Percentiles rank a stretch among this genome's conserved stretches.
phyloP scores from a whole-genome alignment of 2,113 vertebrate species.

The Zootoca vivipara region DNA sequence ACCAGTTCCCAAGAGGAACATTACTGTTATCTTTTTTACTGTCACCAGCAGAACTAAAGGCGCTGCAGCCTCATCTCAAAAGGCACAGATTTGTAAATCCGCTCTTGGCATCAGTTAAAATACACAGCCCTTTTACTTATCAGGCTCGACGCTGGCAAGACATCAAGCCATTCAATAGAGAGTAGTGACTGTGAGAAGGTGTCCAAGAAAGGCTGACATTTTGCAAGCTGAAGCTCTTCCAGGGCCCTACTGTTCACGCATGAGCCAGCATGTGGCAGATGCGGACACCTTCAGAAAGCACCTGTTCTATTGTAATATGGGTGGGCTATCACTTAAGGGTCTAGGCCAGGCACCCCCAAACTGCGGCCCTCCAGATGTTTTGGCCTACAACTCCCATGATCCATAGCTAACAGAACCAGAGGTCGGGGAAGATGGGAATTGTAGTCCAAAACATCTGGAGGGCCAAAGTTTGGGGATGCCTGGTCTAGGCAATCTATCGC shows the following conservation, averaged over 20 bases:
- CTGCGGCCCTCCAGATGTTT: too few species aligned
- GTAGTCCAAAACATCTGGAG: too few species aligned
- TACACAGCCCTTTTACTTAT: conserved; percentile 14
- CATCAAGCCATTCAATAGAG: neutral
- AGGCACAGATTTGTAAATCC: neutral
- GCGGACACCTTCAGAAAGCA: neutral
- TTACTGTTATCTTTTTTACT: neutral
- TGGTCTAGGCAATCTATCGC: neutral
- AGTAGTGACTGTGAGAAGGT: neutral
- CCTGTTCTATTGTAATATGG: neutral
- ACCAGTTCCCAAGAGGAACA: neutral
- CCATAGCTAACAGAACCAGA: too few species aligned
- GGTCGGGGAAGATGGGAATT: too few species aligned
- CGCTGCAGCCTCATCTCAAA: neutral
- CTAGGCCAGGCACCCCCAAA: too few species aligned
- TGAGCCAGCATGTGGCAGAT: neutral
- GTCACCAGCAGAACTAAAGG: neutral
- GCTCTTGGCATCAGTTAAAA: neutral
- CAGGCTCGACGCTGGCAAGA: neutral
- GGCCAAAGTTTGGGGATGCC: too few species aligned
- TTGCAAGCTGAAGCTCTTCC: neutral
- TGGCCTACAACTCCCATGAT: too few species aligned
- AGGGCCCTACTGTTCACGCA: neutral
- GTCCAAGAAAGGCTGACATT: neutral
- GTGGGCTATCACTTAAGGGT: neutral